phyloP scores from a whole-genome alignment of 2,888 invertebrate genomes.

The Plagiodera versicolora region DNA sequence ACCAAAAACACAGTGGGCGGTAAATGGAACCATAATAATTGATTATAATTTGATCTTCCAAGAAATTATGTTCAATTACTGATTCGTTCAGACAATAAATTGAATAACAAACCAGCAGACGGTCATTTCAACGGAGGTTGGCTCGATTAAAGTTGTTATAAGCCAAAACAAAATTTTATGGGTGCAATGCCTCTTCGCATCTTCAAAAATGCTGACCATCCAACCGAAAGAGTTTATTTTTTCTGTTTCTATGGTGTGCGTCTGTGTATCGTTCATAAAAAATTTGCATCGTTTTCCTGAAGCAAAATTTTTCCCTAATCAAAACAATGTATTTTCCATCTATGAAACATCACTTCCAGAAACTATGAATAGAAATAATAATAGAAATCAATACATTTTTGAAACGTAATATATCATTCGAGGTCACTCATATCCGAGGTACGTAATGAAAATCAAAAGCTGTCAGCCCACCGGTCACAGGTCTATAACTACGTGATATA shows the following conservation, averaged over 20 bases:
- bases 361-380: too few relatives aligned
- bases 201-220: background rate
- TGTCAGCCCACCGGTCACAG: background rate
- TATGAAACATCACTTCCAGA: too few relatives aligned
- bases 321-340: too few relatives aligned
- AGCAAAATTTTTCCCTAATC: too few relatives aligned
- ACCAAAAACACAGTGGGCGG: background rate
- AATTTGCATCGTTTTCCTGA: too few relatives aligned
- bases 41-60: background rate
- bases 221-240: background rate
- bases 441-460: background rate
- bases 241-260: background rate
- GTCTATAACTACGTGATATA: background rate
- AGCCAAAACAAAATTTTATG: constrained; percentile 23
- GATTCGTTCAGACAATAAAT: background rate
- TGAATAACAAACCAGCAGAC: background rate
- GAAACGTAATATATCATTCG: background rate
- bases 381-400: too few relatives aligned
- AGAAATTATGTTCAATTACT: background rate
- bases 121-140: constrained; percentile 21
- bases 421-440: background rate
- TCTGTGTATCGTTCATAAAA: too few relatives aligned
- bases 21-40: background rate
- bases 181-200: constrained; percentile 10
- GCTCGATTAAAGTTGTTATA: constrained; percentile 11